Percentiles rank a stretch among this genome's conserved stretches.
phyloP scores from a whole-genome alignment of 2,797 vertebrate genomes.

The Erethizon dorsatum region DNA sequence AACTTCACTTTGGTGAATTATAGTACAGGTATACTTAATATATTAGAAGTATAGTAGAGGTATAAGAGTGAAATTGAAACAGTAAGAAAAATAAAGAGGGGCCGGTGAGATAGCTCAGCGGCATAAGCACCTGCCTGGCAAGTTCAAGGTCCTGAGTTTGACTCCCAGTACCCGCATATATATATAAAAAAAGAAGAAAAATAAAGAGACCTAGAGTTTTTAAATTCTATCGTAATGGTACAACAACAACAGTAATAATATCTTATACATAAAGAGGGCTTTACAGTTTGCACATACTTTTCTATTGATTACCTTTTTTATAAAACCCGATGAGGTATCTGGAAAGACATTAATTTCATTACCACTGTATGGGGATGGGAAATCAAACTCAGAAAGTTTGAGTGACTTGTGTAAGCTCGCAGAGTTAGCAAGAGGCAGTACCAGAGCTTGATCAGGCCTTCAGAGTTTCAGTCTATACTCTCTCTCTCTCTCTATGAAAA shows the following conservation, averaged over 20 bases:
- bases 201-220: neutral
- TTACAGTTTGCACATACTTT: neutral
- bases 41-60: neutral
- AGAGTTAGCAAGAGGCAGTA: conserved; percentile 2
- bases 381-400: conserved; percentile 18
- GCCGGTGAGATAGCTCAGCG: too few species aligned
- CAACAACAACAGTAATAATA: neutral
- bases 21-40: neutral
- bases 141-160: too few species aligned
- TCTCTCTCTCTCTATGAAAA: conserved; percentile 17
- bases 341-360: conserved; percentile 24
- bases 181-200: conserved; percentile 29
- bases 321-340: neutral
- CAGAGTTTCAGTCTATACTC: neutral
- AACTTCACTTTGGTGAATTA: conserved; percentile 46
- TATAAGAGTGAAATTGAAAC: conserved; percentile 39
- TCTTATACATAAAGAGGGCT: conserved; percentile 17
- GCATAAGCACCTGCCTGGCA: too few species aligned
- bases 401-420: neutral
- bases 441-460: neutral
- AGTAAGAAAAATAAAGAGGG: conserved; percentile 37
- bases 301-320: conserved; percentile 45
- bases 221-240: neutral
- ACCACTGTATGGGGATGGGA: neutral
- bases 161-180: too few species aligned